phyloP scores from a whole-genome alignment of 2,113 vertebrate species.

The Hemichromis elongatus region DNA sequence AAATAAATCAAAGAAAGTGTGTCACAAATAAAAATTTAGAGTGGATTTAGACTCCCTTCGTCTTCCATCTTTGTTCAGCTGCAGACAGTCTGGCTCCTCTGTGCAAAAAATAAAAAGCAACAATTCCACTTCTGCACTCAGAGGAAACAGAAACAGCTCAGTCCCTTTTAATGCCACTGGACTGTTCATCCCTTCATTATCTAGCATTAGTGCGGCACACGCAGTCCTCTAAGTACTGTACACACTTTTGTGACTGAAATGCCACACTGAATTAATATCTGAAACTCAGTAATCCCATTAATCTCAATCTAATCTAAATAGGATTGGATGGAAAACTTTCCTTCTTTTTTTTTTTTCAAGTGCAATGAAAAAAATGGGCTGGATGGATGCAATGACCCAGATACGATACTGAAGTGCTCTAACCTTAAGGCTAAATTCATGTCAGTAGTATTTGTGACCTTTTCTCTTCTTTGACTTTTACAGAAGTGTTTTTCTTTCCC shows the following conservation, averaged over 20 bases:
- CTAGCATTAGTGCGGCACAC: slow-evolving; percentile 30
- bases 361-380: neutral
- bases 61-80: neutral
- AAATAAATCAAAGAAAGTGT: neutral
- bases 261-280: slow-evolving; percentile 21
- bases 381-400: slow-evolving; percentile 5
- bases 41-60: neutral
- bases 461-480: neutral
- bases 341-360: neutral
- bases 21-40: neutral
- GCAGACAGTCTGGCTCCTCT: neutral
- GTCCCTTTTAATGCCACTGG: slow-evolving; percentile 6
- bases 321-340: neutral
- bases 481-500: neutral
- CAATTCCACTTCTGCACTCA: neutral
- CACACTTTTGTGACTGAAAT: slow-evolving; percentile 17
- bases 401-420: neutral
- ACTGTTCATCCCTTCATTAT: slow-evolving; percentile 46
- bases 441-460: neutral
- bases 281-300: slow-evolving; percentile 28
- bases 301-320: slow-evolving; percentile 8
- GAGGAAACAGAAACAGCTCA: slow-evolving; percentile 30
- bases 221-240: neutral
- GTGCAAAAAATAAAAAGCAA: neutral
- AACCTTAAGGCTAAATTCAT: neutral